phyloP scores from a whole-genome alignment of 2,888 invertebrate species.

The Drosophila kuntzei region DNA sequence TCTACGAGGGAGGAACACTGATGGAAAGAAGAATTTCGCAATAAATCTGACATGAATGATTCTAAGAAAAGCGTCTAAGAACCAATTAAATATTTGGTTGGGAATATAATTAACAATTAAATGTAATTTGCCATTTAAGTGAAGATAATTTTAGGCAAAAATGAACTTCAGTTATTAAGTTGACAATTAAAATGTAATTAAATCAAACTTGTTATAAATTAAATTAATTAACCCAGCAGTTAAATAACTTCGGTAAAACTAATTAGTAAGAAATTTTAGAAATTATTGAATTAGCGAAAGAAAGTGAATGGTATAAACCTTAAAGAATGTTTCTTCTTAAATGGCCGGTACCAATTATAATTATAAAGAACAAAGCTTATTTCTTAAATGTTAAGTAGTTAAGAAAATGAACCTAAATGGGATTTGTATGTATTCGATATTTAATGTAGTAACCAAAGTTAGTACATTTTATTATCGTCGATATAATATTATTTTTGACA shows the following conservation, averaged over 20 bases:
- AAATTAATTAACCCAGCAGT: background rate
- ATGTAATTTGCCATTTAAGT: background rate
- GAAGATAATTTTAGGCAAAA: background rate
- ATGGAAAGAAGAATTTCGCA: background rate
- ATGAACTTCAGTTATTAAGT: background rate
- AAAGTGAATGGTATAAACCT: no score
- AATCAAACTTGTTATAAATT: background rate
- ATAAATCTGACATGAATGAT: constrained; percentile 3
- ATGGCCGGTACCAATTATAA: no score
- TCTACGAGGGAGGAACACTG: background rate
- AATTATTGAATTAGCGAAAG: no score
- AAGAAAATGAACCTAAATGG: no score
- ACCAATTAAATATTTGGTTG: background rate
- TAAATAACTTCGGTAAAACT: background rate
- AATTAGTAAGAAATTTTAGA: background rate
- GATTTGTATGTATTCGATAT: no score
- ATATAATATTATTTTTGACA: no score
- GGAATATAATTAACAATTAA: background rate
- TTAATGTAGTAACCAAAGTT: no score
- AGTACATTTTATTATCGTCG: no score
- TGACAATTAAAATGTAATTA: background rate
- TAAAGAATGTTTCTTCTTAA: no score
- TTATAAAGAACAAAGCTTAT: no score
- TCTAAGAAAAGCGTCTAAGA: background rate
- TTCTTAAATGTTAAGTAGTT: no score